Evolutionary conservation across 2,113 vertebrate genomes (phyloP), one percentile per base, ranked within the genome.

Genomic region (Columba livia): DNA sequence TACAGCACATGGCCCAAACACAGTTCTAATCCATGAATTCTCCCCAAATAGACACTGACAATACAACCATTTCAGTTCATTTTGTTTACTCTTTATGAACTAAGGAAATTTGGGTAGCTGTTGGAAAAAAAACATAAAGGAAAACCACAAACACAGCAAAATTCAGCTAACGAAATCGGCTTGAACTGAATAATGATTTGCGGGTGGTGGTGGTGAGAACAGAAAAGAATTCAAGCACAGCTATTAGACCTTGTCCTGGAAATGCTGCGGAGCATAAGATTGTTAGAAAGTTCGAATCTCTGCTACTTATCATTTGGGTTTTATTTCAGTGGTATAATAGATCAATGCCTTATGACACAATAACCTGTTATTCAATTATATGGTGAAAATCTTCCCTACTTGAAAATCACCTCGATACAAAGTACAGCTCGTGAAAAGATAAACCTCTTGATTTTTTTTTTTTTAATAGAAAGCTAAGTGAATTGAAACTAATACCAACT

Each of bases 381-480:
- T 1, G n/a, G 31, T 79, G 67, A 90, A 89, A 89, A 91, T 85
- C 79, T 95, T 94, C 36, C 67, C 47, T 79, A 75, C 70, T 91
- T 91, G 81, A 90, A 77, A 85, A 88, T 85, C 44, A 72, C 54
- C 71, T 84, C 65, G 79, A 61, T 73, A 73, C 38, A 73, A 90
- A 75, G 74, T 61, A 65, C 57, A 77, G n/a, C n/a, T 85, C 58
- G 88, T 91, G 66, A 88, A 91, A 90, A 70, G 62, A 88, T 69
- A 82, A 88, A 48, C 54, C 44, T 85, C 38, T 71, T 71, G 64
- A 53, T 36, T 36, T 36, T 36, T 50, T 13, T 34, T 60, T 66
- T 71, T 53, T 71, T 15, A 66, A 79, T 38, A 70, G 72, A 65
- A 92, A 87, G 47, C 24, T 61, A 88, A 95, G 72, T 79, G 44